phyloP scores from a whole-genome alignment of 2,888 invertebrate genomes.

The Agapostemon virescens region DNA sequence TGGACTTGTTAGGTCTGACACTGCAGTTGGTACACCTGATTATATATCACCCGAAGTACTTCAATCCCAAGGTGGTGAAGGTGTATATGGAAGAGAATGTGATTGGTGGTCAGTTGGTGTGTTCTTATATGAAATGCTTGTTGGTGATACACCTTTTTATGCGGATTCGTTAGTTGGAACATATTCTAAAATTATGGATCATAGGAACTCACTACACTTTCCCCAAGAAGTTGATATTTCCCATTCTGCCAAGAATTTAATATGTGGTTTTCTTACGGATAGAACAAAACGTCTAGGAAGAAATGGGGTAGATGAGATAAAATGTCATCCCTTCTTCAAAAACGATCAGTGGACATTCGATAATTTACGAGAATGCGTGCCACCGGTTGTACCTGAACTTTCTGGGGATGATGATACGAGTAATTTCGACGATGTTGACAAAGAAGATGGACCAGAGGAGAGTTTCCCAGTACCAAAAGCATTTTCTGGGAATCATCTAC shows the following conservation, averaged over 20 bases:
- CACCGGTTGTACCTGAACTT: constrained; percentile 98
- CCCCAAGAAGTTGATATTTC: constrained; percentile 97
- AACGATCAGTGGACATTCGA: constrained; percentile 99
- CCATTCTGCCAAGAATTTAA: constrained; percentile 91
- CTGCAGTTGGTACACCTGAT: constrained; percentile 99
- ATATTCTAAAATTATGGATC: constrained; percentile 99
- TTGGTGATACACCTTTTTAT: constrained; percentile 99
- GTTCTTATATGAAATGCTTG: constrained; percentile 98
- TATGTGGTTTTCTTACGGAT: constrained; percentile 96
- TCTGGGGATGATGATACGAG: constrained; percentile 98
- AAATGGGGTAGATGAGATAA: constrained; percentile 96
- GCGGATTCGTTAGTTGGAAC: constrained; percentile 99
- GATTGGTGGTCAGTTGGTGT: constrained; percentile 99
- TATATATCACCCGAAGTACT: constrained; percentile 99
- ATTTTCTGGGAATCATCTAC: constrained; percentile 98
- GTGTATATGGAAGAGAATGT: constrained; percentile 98
- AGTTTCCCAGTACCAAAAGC: constrained; percentile 98
- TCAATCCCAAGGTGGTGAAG: constrained; percentile 97
- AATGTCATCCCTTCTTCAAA: constrained; percentile 95
- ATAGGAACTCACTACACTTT: constrained; percentile 96
- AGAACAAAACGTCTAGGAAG: constrained; percentile 93
- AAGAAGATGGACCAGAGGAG: constrained; percentile 95
- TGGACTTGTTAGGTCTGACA: constrained; percentile 96
- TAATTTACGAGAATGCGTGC: constrained; percentile 95
- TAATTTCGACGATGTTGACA: constrained; percentile 98